Percentiles rank a stretch among this genome's conserved stretches.
These are phyloP conservation scores for Glaucidium brasilianum DNA, from an alignment of 2,113 vertebrate species.

Conservation along the genomic window DNA sequence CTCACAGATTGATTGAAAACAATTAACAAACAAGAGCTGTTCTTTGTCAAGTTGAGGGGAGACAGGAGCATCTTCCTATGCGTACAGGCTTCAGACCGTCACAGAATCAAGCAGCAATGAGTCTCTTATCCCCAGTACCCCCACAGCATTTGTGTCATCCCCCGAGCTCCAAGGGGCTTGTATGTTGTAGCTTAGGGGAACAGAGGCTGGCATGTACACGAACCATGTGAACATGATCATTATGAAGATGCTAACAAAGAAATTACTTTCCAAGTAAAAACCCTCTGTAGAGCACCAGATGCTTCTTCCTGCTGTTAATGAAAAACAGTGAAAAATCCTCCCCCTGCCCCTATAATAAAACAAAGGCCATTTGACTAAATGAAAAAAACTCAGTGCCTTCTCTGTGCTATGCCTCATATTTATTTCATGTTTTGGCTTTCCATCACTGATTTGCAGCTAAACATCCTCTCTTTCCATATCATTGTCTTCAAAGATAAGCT, in stretches of 20 bases:
- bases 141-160: background rate
- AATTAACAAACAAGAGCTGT: background rate
- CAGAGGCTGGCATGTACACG: background rate
- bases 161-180: background rate
- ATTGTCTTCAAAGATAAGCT: background rate
- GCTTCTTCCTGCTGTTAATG: background rate
- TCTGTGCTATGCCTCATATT: background rate
- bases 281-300: background rate
- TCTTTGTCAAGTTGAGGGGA: background rate
- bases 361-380: background rate
- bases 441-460: background rate
- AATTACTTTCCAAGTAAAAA: background rate
- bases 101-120: background rate
- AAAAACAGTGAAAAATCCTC: background rate
- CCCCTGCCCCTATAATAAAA: background rate
- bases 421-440: background rate
- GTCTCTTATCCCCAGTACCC: background rate
- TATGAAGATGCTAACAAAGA: background rate
- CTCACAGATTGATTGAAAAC: background rate
- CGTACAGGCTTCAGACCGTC: accelerated
- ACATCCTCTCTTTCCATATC: background rate
- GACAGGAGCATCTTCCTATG: background rate
- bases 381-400: background rate
- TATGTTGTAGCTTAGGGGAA: background rate
- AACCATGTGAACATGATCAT: background rate